These are phyloP conservation scores for Linurgus olivaceus DNA, from an alignment of 2,797 vertebrate genomes.

Conservation along the genomic window DNA sequence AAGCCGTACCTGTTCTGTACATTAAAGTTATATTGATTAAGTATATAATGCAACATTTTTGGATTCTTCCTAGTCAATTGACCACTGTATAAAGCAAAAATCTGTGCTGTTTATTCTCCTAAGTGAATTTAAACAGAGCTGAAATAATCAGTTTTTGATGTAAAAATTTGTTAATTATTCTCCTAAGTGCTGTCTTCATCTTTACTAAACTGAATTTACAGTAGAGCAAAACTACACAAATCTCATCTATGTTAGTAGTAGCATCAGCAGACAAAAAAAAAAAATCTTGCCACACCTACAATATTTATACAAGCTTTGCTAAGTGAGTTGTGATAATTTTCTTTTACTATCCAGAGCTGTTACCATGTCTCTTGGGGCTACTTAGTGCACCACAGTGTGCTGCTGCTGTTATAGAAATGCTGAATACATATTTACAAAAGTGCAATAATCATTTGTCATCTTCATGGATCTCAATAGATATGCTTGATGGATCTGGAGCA, in stretches of 20 bases:
- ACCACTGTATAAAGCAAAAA: neutral
- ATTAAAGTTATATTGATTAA: neutral
- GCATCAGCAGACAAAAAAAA: neutral
- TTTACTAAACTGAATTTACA: neutral
- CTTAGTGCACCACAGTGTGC: neutral
- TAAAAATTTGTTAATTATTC: neutral
- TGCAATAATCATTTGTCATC: neutral
- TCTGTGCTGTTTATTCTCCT: neutral
- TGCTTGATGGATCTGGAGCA: neutral
- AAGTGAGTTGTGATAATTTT: neutral
- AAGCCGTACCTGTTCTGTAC: neutral
- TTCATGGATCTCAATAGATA: neutral
- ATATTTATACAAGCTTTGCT: neutral
- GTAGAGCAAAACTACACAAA: neutral
- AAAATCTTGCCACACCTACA: neutral
- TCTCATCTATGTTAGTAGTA: neutral
- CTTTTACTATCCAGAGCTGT: neutral
- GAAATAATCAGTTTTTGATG: neutral
- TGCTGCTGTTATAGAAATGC: neutral
- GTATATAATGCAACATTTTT: neutral
- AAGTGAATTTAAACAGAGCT: neutral
- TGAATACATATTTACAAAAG: neutral
- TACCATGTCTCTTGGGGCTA: neutral
- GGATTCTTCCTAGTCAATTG: neutral
- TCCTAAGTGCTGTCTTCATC: neutral